Conservation (phyloP, 2,113 vertebrate genomes). For the Bombycilla garrulus region DNA sequence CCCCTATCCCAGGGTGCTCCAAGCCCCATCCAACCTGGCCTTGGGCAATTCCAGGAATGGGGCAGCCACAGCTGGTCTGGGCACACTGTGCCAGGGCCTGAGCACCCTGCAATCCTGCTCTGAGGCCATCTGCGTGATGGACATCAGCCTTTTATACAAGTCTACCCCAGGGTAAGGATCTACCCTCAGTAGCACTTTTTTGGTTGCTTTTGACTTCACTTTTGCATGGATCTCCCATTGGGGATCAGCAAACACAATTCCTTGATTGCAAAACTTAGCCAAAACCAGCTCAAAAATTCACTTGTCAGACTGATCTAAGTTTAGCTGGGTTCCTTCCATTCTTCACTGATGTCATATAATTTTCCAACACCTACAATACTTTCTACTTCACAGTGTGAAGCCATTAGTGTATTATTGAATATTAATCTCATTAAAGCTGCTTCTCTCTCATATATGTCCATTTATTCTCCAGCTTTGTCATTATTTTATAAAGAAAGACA, state of each 20-base stretch:
- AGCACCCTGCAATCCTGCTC: not conserved
- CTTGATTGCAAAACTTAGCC: not conserved
- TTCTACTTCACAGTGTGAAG: not conserved
- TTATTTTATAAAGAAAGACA: not conserved
- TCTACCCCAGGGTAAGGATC: not conserved
- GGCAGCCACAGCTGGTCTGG: not conserved
- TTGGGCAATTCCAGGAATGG: not conserved
- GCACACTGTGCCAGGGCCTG: not conserved
- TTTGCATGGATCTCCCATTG: not conserved
- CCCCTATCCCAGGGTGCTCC: not conserved
- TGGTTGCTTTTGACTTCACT: not conserved
- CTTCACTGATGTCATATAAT: not conserved
- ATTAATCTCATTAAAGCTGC: not conserved
- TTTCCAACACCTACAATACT: conserved; percentile 5
- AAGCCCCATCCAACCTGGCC: accelerated
- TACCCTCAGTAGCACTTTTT: not conserved
- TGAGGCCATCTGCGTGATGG: not conserved
- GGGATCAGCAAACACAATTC: not conserved
- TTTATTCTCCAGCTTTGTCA: not conserved
- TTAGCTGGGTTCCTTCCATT: not conserved
- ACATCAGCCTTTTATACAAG: not conserved
- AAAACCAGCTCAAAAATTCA: not conserved
- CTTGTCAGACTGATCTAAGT: not conserved
- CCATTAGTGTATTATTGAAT: not conserved
- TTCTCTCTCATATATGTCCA: not conserved